Conservation (phyloP, 2,113 vertebrate species). For the Megaleporinus macrocephalus region DNA sequence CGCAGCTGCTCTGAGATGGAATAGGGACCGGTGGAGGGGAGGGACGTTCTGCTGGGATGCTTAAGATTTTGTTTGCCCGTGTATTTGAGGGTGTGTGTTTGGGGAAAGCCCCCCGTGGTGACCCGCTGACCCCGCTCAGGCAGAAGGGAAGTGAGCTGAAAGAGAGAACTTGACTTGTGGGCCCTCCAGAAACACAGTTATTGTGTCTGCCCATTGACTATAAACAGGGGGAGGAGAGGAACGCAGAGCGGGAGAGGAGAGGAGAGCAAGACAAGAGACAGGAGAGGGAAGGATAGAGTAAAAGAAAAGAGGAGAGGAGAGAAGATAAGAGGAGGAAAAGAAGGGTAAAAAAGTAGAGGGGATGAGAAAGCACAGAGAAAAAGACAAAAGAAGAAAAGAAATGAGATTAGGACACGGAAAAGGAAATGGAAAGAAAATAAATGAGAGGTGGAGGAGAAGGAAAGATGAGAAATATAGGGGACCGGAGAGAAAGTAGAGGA, state of each 20-base stretch:
- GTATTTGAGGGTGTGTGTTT: conserved; percentile 49
- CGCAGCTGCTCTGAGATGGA: conserved; percentile 48
- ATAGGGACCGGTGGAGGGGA: conserved; percentile 61
- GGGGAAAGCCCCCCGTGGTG: conserved; percentile 69
- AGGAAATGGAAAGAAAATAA: no score
- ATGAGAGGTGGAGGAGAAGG: background rate
- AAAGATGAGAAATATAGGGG: conserved; percentile 2
- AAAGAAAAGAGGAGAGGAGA: background rate
- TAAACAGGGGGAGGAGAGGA: conserved; percentile 70
- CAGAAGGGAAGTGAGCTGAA: conserved; percentile 77
- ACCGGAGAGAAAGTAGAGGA: no score
- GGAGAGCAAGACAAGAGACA: background rate
- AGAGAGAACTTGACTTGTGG: conserved; percentile 80
- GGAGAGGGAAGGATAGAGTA: background rate
- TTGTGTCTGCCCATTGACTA: conserved; percentile 67
- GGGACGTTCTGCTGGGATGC: conserved; percentile 54
- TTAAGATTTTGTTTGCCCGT: conserved; percentile 43
- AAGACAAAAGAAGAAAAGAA: conserved; percentile 6
- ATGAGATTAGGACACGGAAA: background rate
- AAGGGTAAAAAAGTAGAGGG: conserved; percentile 12
- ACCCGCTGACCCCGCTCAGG: conserved; percentile 74
- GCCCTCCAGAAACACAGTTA: conserved; percentile 69
- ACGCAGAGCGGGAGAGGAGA: conserved; percentile 7
- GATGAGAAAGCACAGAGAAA: conserved; percentile 12
- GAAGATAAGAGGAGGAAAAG: background rate